Percentiles rank a stretch among this genome's conserved stretches.
Evolutionary conservation across 2,113 vertebrate species (phyloP).

Genomic region (Vulpes vulpes): DNA sequence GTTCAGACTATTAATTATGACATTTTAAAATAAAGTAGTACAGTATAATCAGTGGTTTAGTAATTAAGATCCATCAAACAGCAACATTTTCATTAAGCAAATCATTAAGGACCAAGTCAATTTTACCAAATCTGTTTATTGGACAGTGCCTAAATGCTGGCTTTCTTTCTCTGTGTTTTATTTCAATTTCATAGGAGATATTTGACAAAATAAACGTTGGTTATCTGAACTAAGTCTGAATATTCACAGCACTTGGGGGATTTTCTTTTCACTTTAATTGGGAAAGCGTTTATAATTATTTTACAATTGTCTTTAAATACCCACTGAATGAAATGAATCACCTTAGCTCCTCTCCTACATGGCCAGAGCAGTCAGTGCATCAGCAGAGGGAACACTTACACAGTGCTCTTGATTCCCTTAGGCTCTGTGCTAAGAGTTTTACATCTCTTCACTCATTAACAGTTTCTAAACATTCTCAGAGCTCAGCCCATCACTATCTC

Average conservation of each 20-base stretch:
- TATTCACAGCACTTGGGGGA: background rate
- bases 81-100: background rate
- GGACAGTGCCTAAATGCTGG: background rate
- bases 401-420: background rate
- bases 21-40: background rate
- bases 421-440: background rate
- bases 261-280: background rate
- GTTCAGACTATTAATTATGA: background rate
- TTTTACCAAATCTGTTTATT: background rate
- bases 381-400: background rate
- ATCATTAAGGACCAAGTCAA: background rate
- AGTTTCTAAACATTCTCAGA: background rate
- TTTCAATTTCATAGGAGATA: background rate
- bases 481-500: background rate
- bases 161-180: background rate
- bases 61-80: slow-evolving; percentile 4
- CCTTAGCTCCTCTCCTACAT: background rate
- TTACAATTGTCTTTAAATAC: background rate
- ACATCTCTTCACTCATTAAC: background rate
- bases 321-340: background rate
- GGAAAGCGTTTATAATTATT: background rate
- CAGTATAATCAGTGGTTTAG: background rate
- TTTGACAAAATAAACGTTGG: slow-evolving; percentile 20
- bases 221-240: background rate
- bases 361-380: background rate